phyloP scores from a whole-genome alignment of 2,888 invertebrate species.

The Ectemnius continuus region DNA sequence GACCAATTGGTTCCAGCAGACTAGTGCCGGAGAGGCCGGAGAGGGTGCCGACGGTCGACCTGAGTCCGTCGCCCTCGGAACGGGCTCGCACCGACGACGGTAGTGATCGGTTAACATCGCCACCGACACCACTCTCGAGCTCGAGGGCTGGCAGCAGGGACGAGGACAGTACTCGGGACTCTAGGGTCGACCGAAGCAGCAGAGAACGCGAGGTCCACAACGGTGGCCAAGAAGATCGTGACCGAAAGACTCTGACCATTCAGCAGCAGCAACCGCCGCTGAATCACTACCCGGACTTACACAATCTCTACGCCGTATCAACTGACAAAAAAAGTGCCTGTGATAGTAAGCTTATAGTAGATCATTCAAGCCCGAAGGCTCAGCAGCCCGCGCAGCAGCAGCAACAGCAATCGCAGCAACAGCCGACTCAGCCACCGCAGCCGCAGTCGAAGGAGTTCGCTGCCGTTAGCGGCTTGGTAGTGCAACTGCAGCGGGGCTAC shows the following conservation, averaged over 20 bases:
- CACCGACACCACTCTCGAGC: constrained; percentile 71
- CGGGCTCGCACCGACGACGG: constrained; percentile 70
- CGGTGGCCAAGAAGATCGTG: constrained; percentile 68
- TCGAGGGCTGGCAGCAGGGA: constrained; percentile 71
- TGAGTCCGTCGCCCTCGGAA: constrained; percentile 75
- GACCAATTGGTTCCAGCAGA: constrained; percentile 57
- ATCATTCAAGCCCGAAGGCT: constrained; percentile 78
- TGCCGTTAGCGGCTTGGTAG: constrained; percentile 72
- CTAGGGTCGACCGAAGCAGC: constrained; percentile 70
- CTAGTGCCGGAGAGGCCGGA: constrained; percentile 71
- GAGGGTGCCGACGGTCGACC: constrained; percentile 75
- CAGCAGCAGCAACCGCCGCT: constrained; percentile 60
- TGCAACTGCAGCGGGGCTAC: constrained; percentile 75
- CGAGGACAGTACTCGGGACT: constrained; percentile 70
- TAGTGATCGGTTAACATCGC: constrained; percentile 73
- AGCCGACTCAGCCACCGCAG: constrained; percentile 74
- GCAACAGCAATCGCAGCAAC: constrained; percentile 60
- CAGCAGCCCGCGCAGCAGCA: constrained; percentile 64
- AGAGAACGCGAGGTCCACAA: constrained; percentile 72
- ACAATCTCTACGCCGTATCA: constrained; percentile 76
- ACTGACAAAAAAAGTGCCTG: constrained; percentile 79
- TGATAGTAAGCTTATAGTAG: constrained; percentile 79
- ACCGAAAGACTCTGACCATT: constrained; percentile 57
- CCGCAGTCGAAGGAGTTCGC: constrained; percentile 76
- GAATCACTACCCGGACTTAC: constrained; percentile 76